Conservation (phyloP, 2,113 vertebrate genomes). For the Eurystomus gularis region DNA sequence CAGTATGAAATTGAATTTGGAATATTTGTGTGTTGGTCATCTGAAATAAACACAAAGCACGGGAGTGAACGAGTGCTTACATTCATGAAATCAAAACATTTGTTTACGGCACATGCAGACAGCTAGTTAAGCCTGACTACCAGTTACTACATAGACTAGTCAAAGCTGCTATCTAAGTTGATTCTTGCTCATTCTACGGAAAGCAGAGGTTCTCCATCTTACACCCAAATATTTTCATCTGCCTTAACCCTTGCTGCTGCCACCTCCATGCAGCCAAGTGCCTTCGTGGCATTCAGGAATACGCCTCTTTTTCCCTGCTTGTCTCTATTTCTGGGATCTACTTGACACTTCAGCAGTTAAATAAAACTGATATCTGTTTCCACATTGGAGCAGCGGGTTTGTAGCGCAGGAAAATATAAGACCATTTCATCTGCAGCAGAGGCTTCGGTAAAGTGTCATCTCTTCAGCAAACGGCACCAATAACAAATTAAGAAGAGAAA, state of each 20-base stretch:
- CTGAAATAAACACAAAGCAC: slow-evolving; percentile 65
- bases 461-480: not conserved
- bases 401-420: not conserved
- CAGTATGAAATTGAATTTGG: slow-evolving; percentile 98
- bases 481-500: not conserved
- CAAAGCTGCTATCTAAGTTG: not conserved
- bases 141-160: not conserved
- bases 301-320: not conserved
- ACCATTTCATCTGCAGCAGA: not conserved
- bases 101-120: not conserved
- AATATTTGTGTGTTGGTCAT: slow-evolving; percentile 98
- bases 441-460: not conserved
- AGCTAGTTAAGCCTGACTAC: not conserved
- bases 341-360: not conserved
- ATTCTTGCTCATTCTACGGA: not conserved
- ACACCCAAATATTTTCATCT: not conserved
- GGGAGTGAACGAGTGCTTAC: not conserved
- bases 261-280: not conserved
- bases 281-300: not conserved
- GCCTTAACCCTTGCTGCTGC: not conserved
- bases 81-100: not conserved
- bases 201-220: not conserved
- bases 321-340: not conserved
- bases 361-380: fast-evolving
- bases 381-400: not conserved